Base-by-base conservation (phyloP, 2,888 invertebrate genomes). In the Nomada fucata region DNA sequence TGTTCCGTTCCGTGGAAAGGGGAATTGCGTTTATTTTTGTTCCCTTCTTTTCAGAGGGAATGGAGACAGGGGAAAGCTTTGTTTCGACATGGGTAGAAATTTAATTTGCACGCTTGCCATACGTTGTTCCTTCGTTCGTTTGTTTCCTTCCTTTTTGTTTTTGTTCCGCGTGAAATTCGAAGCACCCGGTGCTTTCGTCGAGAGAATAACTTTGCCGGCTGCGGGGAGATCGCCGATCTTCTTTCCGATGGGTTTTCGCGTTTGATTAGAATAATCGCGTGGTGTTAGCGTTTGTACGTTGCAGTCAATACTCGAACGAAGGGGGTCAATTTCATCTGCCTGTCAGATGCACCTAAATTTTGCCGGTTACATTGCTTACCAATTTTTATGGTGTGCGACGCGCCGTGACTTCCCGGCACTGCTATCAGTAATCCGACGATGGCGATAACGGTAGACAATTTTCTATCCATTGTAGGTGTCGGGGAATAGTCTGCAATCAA, bases 311-410 rank as follows among this genome's bases (percentile, higher is more conserved):
- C 3, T 47, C 3, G 3, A 47, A 47, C 15, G 15, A 47, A 3
- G 47, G 2, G 13, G 47, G 47, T 15, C 47, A 15, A 15, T 13
- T 57, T 23, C 0, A 23, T 20, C 57, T 23, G 23, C 11, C n/a
- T 23, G 10, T 23, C 20, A 23, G 3, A 23, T 2, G 57, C 26
- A 57, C 20, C 13, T 23, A 11, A 11, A 23, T 20, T 26, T 55
- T 55, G 20, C 11, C 10, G 0, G 4, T 10, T 18, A 44, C 13
- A 11, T 18, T 36, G 57, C 88, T 88, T 61, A 79, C 76, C 83
- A 26, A 87, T 63, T 70, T 82, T 84, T n/a, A 83, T 81, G n/a
- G n/a, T n/a, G 10, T 70, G 55, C 10, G 76, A 55, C 1, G 57
- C 65, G 10, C 67, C 69, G 9, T 68, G 36, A 57, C 5, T 79